phyloP scores from a whole-genome alignment of 2,113 vertebrate species.

The Pluvianellus socialis region DNA sequence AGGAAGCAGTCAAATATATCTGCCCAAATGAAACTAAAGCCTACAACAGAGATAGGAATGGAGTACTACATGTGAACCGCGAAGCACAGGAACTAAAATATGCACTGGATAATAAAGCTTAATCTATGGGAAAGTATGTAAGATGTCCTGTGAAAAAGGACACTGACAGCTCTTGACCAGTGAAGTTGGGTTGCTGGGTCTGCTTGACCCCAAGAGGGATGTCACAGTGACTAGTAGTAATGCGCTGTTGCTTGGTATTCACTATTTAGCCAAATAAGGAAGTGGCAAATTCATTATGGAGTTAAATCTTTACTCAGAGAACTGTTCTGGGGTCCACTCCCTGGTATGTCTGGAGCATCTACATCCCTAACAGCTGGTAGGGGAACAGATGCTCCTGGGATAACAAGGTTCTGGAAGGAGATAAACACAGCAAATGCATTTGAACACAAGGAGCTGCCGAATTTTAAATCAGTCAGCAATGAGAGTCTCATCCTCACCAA shows the following conservation, averaged over 20 bases:
- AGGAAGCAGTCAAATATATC: not conserved
- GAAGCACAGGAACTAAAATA: not conserved
- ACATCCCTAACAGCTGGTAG: not conserved
- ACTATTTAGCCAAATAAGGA: not conserved
- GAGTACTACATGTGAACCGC: not conserved
- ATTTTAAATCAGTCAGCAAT: not conserved
- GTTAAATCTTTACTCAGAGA: not conserved
- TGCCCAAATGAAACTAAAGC: not conserved
- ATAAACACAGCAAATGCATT: not conserved
- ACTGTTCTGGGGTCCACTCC: not conserved
- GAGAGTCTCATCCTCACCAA: not conserved
- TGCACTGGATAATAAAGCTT: not conserved
- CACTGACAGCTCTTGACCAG: not conserved
- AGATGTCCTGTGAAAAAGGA: not conserved
- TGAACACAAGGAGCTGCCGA: not conserved
- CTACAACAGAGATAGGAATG: not conserved
- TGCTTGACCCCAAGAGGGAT: not conserved
- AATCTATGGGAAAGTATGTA: not conserved
- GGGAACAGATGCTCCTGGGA: not conserved
- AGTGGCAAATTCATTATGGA: not conserved
- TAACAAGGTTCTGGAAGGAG: not conserved
- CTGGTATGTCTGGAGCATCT: not conserved
- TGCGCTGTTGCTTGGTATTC: not conserved
- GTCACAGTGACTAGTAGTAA: not conserved
- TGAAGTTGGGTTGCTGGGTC: not conserved